These are phyloP conservation scores for Clarias platycephalus DNA, from an alignment of 2,797 vertebrate genomes.

Conservation along the genomic window DNA sequence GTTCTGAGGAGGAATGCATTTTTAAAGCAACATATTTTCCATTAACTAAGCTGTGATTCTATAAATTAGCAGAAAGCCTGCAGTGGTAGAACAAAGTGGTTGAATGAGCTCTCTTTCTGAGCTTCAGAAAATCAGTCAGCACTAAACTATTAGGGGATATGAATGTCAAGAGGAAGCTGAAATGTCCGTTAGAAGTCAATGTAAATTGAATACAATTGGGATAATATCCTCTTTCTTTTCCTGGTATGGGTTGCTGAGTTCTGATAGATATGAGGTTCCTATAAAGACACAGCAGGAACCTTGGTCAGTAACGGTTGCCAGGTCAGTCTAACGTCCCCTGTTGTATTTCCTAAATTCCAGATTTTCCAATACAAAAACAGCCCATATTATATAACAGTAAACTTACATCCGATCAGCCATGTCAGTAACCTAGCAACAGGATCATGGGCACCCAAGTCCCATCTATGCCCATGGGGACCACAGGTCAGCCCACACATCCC, in stretches of 20 bases:
- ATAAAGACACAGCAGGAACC: conserved; percentile 10
- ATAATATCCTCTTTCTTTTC: neutral
- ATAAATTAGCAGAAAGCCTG: neutral
- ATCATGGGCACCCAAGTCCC: too few species aligned
- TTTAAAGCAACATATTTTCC: neutral
- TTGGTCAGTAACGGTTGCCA: neutral
- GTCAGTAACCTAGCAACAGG: too few species aligned
- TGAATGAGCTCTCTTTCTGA: neutral
- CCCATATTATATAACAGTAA: neutral
- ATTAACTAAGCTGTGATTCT: neutral
- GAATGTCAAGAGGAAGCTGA: conserved; percentile 17
- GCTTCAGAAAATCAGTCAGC: conserved; percentile 9
- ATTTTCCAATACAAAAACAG: neutral
- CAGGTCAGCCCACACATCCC: too few species aligned
- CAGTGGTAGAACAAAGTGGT: neutral
- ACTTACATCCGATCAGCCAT: neutral
- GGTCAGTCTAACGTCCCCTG: neutral
- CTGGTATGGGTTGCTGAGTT: neutral
- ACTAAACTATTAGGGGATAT: neutral
- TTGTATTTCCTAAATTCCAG: neutral
- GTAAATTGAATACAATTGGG: neutral
- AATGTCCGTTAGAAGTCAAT: neutral
- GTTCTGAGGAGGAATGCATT: neutral
- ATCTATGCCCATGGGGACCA: too few species aligned
- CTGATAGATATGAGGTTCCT: neutral